phyloP scores from a whole-genome alignment of 1,140 invertebrate species.

The Listronotus oregonensis region DNA sequence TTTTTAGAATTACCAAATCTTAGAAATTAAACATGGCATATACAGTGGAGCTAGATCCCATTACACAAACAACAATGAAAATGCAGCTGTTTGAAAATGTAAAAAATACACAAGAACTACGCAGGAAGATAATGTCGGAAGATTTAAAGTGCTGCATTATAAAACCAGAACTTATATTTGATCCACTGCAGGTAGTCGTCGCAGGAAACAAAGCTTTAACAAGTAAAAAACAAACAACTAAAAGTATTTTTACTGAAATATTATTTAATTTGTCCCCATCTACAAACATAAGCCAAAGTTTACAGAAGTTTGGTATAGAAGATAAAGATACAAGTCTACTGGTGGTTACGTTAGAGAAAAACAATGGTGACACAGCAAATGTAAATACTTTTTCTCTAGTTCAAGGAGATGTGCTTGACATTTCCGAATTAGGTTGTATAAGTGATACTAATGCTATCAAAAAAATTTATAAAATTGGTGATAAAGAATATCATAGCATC shows the following conservation, averaged over 20 bases:
- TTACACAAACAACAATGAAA: conserved; percentile 58
- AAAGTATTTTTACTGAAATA: conserved; percentile 68
- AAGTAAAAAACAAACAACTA: conserved; percentile 65
- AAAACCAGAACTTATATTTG: conserved; percentile 65
- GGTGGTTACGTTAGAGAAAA: conserved; percentile 60
- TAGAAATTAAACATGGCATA: conserved; percentile 23
- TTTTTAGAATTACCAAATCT: too few relatives aligned
- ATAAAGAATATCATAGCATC: conserved; percentile 37
- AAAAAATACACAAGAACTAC: conserved; percentile 62
- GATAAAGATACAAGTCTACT: conserved; percentile 63
- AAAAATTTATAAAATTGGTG: conserved; percentile 44
- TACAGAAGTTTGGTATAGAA: conserved; percentile 67
- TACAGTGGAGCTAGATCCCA: conserved; percentile 56
- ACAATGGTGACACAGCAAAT: conserved; percentile 52
- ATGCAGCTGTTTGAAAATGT: conserved; percentile 66
- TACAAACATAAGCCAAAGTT: conserved; percentile 70
- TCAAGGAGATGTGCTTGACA: conserved; percentile 41
- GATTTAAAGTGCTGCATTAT: conserved; percentile 65
- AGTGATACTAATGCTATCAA: conserved; percentile 38
- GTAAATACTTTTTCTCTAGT: conserved; percentile 37
- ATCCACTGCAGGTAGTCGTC: conserved; percentile 68
- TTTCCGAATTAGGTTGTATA: conserved; percentile 37
- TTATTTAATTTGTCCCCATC: conserved; percentile 71
- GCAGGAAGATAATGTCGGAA: conserved; percentile 60
- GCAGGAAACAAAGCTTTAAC: conserved; percentile 71